Base-by-base conservation (phyloP, 2,797 vertebrate species). In the Leuciscus waleckii region DNA sequence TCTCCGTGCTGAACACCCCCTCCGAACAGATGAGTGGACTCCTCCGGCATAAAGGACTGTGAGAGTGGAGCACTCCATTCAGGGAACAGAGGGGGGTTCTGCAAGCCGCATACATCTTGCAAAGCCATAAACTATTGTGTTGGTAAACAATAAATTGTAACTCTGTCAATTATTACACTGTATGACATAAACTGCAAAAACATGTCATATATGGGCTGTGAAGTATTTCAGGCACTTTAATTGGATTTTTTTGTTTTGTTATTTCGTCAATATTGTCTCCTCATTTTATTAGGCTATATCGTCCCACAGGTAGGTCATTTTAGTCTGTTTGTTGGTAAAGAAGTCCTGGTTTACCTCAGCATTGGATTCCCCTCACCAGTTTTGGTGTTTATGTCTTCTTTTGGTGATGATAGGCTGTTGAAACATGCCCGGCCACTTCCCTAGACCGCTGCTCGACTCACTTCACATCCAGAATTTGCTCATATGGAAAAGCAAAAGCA, bases 61-160 rank as follows among this genome's bases (percentile, higher is more conserved):
- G 82, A 83, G 67, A 82, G 29, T 65, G 85, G 56, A 80, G 71
- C 43, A 54, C 68, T 85, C 88, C 91, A 87, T 11, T 82, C 75
- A 61, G 82, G 68, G 29, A 92, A 90, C 56, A 84, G 26, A 87
- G 86, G 89, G 5, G 75, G 5, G 58, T 91, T 87, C 61, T 89
- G 83, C 85, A 93, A 91, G 71, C 91, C 87, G 78, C 94, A 96
- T 10, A 95, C 70, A 23, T 96, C 94, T 89, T 96, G 92, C 70
- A 96, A 92, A 91, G 95, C 95, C 95, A 96, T 95, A 17, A 74
- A 39, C 87, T 78, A 86, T 26, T 58, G 67, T 17, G 14, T 5
- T 37, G 83, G 21, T 14, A 85, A 26, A 49, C 37, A 79, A 46
- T 79, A 74, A 43, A 73, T 32, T 29, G 51, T 79, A 56, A 56